phyloP scores from a whole-genome alignment of 1,140 invertebrate species.

The Drosophila subobscura region DNA sequence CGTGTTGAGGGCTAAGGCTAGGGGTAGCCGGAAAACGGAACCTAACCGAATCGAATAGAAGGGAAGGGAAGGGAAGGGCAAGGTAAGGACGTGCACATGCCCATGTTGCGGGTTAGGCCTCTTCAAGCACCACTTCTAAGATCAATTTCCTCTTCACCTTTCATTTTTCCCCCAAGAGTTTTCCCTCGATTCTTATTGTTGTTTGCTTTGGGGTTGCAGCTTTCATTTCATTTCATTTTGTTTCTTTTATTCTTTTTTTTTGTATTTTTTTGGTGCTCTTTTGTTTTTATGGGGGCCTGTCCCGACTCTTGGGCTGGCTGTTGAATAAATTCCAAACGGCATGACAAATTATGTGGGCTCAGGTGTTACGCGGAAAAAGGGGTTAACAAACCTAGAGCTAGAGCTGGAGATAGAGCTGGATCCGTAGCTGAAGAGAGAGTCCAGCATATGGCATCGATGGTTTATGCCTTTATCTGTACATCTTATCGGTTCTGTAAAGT shows the following conservation, averaged over 20 bases:
- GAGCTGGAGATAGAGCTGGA: constrained; percentile 16
- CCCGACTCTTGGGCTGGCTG: constrained; percentile 38
- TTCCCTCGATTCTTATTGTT: constrained; percentile 4
- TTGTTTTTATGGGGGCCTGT: constrained; percentile 63
- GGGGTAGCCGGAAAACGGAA: constrained; percentile 78
- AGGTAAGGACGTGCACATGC: constrained; percentile 14
- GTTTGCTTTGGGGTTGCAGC: constrained; percentile 70
- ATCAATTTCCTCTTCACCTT: constrained; percentile 63
- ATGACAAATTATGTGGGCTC: constrained; percentile 82
- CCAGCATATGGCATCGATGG: constrained; percentile 39
- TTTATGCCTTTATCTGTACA: constrained; percentile 9
- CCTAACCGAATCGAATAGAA: neutral
- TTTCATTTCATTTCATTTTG: constrained; percentile 27
- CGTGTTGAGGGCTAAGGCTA: constrained; percentile 28
- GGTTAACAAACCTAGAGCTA: constrained; percentile 73
- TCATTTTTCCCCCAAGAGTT: constrained; percentile 38
- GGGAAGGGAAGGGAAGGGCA: neutral
- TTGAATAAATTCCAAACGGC: constrained; percentile 77
- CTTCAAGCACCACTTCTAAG: constrained; percentile 57
- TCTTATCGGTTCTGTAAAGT: constrained; percentile 10
- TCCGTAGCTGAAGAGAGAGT: constrained; percentile 8
- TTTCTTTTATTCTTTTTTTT: constrained; percentile 39
- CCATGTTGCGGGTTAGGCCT: constrained; percentile 54
- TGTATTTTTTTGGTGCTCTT: constrained; percentile 5
- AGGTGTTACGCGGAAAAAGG: constrained; percentile 74